Evolutionary conservation across 1,140 invertebrate species (phyloP).

Genomic region (Papilio polytes): DNA sequence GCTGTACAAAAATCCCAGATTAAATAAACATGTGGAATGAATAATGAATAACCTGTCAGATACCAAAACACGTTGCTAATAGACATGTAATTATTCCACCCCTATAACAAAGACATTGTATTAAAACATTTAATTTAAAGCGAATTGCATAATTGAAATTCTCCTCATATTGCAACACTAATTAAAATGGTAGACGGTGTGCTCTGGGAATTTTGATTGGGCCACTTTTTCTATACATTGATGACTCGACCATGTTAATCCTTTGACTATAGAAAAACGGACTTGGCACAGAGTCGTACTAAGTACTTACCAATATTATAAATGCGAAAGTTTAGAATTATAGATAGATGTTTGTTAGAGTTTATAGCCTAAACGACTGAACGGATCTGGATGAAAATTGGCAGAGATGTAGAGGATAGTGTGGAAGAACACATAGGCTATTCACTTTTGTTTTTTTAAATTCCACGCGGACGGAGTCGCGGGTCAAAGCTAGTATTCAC

Average conservation of each 20-base stretch:
- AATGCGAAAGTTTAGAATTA: too few relatives aligned
- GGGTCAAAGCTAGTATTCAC: too few relatives aligned
- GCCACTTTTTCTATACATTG: constrained; percentile 9
- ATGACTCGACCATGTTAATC: constrained; percentile 29
- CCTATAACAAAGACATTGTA: constrained; percentile 26
- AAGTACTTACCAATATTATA: too few relatives aligned
- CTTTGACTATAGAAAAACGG: constrained; percentile 7
- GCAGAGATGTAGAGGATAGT: too few relatives aligned
- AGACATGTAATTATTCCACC: constrained; percentile 27
- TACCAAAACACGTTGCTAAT: constrained; percentile 10
- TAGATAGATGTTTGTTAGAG: too few relatives aligned
- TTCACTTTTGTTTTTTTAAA: too few relatives aligned
- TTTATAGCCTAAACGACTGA: too few relatives aligned
- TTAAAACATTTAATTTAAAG: constrained; percentile 11
- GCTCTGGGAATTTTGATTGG: constrained; percentile 40
- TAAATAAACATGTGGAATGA: background rate
- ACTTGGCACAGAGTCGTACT: too few relatives aligned
- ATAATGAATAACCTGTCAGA: background rate
- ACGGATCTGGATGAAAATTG: too few relatives aligned
- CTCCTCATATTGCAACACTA: constrained; percentile 39
- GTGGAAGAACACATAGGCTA: too few relatives aligned
- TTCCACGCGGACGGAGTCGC: too few relatives aligned
- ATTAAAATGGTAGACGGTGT: constrained; percentile 39
- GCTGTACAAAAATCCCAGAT: background rate
- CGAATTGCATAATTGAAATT: constrained; percentile 32